phyloP scores from a whole-genome alignment of 2,797 vertebrate genomes.

The Rhynchotus rufescens region DNA sequence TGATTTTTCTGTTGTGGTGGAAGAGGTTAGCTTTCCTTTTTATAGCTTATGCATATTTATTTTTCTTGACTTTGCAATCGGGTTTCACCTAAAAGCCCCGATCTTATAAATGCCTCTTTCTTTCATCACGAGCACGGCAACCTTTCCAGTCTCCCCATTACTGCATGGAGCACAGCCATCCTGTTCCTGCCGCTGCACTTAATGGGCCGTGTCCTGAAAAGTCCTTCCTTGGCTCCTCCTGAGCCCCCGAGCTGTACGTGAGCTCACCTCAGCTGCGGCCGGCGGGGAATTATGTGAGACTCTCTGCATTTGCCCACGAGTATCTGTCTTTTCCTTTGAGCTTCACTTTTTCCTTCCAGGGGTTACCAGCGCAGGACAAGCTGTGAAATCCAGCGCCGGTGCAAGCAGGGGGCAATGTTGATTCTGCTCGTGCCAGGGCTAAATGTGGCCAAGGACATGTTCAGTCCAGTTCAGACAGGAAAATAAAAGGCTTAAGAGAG shows the following conservation, averaged over 20 bases:
- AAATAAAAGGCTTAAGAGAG: background rate
- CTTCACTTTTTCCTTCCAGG: background rate
- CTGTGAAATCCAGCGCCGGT: background rate
- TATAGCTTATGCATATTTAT: background rate
- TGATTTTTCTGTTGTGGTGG: background rate
- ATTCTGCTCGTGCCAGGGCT: background rate
- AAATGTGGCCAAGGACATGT: background rate
- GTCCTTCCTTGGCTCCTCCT: background rate
- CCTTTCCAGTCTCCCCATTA: background rate
- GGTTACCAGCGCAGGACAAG: background rate
- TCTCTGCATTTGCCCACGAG: background rate
- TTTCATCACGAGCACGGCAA: rapidly evolving
- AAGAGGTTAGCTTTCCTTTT: background rate
- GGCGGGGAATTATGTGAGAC: rapidly evolving
- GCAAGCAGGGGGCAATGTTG: rapidly evolving
- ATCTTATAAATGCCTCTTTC: background rate
- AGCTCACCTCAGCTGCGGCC: background rate
- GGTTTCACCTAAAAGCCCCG: background rate
- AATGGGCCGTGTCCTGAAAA: background rate
- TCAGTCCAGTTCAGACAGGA: background rate
- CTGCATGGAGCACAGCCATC: rapidly evolving
- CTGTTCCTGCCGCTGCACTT: background rate
- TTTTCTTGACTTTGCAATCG: background rate
- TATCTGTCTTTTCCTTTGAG: background rate
- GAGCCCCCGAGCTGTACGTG: background rate